phyloP scores from a whole-genome alignment of 23 tunicate species.

The Phallusia fumigata region DNA sequence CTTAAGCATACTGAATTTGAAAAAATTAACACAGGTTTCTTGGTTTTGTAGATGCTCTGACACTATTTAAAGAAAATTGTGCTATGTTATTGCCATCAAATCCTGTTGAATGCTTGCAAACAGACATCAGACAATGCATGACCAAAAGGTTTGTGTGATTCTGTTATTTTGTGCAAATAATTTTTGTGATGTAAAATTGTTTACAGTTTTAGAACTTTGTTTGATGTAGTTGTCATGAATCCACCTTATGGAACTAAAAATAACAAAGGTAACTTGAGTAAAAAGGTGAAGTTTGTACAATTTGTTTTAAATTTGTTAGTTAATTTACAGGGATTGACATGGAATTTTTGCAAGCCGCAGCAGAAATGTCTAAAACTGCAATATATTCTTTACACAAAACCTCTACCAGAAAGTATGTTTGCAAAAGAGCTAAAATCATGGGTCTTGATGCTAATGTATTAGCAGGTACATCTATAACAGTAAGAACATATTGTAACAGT shows the following conservation, averaged over 20 bases:
- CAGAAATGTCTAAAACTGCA: constrained; percentile 46
- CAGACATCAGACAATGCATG: constrained; percentile 19
- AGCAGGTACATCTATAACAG: constrained; percentile 35
- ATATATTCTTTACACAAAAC: constrained; percentile 86
- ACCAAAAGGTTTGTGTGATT: neutral
- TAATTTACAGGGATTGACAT: constrained; percentile 55
- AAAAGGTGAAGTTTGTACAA: neutral
- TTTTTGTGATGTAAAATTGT: too few species aligned
- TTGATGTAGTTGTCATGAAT: constrained; percentile 48
- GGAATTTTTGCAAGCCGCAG: constrained; percentile 56
- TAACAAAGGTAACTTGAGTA: constrained; percentile 56
- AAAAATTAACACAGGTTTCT: too few species aligned
- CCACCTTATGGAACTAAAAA: constrained; percentile 66
- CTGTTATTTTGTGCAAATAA: neutral
- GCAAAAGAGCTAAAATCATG: constrained; percentile 57
- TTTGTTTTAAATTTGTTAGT: neutral
- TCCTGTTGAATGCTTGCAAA: constrained; percentile 48
- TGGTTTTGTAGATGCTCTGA: constrained; percentile 59
- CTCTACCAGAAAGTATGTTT: constrained; percentile 61
- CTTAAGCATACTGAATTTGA: too few species aligned
- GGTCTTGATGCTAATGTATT: constrained; percentile 33
- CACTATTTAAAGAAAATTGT: constrained; percentile 46
- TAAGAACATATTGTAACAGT: too few species aligned
- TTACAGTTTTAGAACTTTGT: neutral
- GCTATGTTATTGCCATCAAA: constrained; percentile 20